Base-by-base conservation (phyloP, 2,888 invertebrate species). In the Tryphoninae sp. region DNA sequence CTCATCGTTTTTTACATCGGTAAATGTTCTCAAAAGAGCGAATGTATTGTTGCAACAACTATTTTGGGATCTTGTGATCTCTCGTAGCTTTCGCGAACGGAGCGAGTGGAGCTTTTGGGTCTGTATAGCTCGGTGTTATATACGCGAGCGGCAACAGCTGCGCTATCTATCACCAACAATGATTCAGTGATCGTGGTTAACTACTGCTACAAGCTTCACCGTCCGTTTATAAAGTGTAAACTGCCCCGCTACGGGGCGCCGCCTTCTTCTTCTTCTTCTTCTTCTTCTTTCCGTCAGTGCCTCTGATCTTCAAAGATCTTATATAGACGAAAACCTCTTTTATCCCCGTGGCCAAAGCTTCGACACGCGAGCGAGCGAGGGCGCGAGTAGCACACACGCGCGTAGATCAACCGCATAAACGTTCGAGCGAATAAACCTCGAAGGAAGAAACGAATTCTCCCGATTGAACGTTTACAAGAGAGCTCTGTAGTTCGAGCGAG, bases 151-250 rank as follows among this genome's bases (percentile, higher is more conserved):
- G 40, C 88, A 89, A 87, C 91, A 90, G 91, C 90, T 91, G 91
- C 87, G 86, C 90, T 87, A 90, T 90, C 90, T 89, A 90, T 91
- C 89, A 89, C 89, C 87, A 89, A 89, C 91, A 89, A 91, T 91
- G 90, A 91, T 91, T 90, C 90, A 90, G 88, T 89, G 89, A 90
- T 91, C 89, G 88, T 86, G 68, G 86, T 33, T 87, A 88, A 89
- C 86, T 88, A 87, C 89, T 84, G 87, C 73, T 64, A 85, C 84
- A 85, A 81, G 83, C 86, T 82, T 86, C 84, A 73, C 83, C 86
- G 86, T 88, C 86, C 87, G 89, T 90, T 91, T 90, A 89, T 88
- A 89, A 86, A 88, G 88, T 85, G 87, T 88, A 87, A 89, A 88
- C 88, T 83, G 83, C 71, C 72, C 69, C 65, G 78, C 80, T 72